Evolutionary conservation across 2,113 vertebrate species (phyloP).

Genomic region (Eubucco bourcierii): DNA sequence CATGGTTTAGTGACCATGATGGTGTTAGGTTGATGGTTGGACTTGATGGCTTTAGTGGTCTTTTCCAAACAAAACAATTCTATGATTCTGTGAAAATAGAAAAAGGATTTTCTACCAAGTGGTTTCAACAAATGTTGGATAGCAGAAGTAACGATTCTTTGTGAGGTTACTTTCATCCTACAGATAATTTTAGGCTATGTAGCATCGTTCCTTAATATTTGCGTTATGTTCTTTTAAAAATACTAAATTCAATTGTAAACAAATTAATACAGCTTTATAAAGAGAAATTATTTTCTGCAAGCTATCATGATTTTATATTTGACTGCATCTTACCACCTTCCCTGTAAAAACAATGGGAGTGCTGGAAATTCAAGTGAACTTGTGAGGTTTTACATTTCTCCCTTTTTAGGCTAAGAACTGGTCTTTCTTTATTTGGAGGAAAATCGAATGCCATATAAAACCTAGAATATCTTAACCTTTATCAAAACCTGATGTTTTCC

Average conservation of each 20-base stretch:
- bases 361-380: not conserved
- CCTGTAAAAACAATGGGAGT: not conserved
- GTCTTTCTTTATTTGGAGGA: not conserved
- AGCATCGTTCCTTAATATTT: not conserved
- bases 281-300: not conserved
- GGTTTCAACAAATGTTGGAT: not conserved
- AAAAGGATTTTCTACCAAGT: not conserved
- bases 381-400: not conserved
- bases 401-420: not conserved
- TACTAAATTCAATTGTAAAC: not conserved
- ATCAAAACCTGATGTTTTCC: slow-evolving; percentile 38
- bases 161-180: not conserved
- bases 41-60: too few species aligned
- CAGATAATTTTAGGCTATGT: not conserved
- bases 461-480: slow-evolving; percentile 9
- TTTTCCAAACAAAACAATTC: too few species aligned
- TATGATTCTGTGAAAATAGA: not conserved
- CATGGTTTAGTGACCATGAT: too few species aligned
- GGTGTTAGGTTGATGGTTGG: too few species aligned
- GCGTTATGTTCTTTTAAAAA: not conserved
- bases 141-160: not conserved
- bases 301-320: not conserved
- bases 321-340: not conserved
- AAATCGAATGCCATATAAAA: not conserved
- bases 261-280: not conserved